phyloP scores from a whole-genome alignment of 2,113 vertebrate genomes.

The Oncorhynchus kisutch region DNA sequence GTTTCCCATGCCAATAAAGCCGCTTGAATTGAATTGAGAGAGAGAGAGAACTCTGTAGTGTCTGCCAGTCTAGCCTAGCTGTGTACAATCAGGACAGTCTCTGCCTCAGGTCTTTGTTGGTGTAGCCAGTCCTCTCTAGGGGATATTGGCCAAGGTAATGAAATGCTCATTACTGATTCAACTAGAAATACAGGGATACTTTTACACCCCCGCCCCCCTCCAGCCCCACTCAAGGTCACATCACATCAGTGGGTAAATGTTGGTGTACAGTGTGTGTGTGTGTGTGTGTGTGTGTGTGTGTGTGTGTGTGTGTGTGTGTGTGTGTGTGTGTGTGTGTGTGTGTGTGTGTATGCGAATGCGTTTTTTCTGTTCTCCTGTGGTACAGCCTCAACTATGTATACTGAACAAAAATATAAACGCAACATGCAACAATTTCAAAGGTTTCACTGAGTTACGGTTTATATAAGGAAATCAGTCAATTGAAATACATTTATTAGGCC shows the following conservation, averaged over 20 bases:
- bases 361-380: not conserved
- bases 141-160: slow-evolving; percentile 72
- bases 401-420: not conserved
- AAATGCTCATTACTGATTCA: slow-evolving; percentile 78
- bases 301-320: slow-evolving; percentile 15
- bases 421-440: too few relatives aligned
- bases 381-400: not conserved
- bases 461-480: too few relatives aligned
- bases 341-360: not conserved
- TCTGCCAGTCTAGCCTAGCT: not conserved
- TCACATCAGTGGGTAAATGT: slow-evolving; percentile 15
- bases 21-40: too few relatives aligned
- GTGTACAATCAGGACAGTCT: not conserved
- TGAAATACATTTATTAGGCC: too few relatives aligned
- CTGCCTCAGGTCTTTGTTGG: slow-evolving; percentile 15
- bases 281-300: slow-evolving; percentile 12
- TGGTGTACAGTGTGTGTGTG: not conserved
- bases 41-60: not conserved
- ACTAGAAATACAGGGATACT: slow-evolving; percentile 70
- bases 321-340: slow-evolving; percentile 9
- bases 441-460: too few relatives aligned
- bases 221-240: slow-evolving; percentile 43
- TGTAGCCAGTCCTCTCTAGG: slow-evolving; percentile 50
- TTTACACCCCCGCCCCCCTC: slow-evolving; percentile 59
- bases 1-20: too few relatives aligned